Base-by-base conservation (phyloP, 2,797 vertebrate species). In the Pteronotus mesoamericanus region DNA sequence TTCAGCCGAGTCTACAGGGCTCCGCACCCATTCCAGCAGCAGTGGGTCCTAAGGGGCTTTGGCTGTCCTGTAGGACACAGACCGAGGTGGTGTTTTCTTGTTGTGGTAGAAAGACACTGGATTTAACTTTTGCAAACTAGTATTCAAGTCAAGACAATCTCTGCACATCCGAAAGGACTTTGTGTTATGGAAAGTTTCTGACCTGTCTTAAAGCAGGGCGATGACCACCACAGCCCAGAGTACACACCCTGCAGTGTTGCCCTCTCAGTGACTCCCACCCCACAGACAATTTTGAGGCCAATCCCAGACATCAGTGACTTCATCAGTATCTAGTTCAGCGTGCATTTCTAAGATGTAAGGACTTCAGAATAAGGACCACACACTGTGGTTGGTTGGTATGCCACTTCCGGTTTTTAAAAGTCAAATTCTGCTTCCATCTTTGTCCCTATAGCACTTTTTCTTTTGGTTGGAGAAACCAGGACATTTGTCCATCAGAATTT, bases 211-310 rank as follows among this genome's bases (percentile, higher is more conserved):
- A 9, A n/a, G 44, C 32, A 9, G 71, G 42, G 61, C 26, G 34
- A 5, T 32, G 16, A 9, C n/a, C 4, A 4, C 42, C 46, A 1
- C 8, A 11, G 9, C 1, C 26, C 4, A 1, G 2, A 3, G 48
- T 39, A 51, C 59, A 9, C 26, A 5, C 34, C 57, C 3, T 6
- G 44, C 19, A 21, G 8, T 46, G 7, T 18, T 2, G 9, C 12
- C 4, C 15, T n/a, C 37, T 7, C 9, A 46, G 21, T 0, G n/a
- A 48, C 44, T 6, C 66, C 16, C 6, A 1, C 34, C 21, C 14
- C 37, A 26, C 29, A 1, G 0, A 2, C 1, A 21, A 1, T 24
- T n/a, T 22, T 9, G 9, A 24, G 57, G 1, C 42, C 57, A 8
- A 0, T 53, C 66, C 3, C 42, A 57, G 48, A 39, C 61, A 9